These are phyloP conservation scores for Apaloderma vittatum DNA, from an alignment of 2,113 vertebrate genomes.

Conservation along the genomic window DNA sequence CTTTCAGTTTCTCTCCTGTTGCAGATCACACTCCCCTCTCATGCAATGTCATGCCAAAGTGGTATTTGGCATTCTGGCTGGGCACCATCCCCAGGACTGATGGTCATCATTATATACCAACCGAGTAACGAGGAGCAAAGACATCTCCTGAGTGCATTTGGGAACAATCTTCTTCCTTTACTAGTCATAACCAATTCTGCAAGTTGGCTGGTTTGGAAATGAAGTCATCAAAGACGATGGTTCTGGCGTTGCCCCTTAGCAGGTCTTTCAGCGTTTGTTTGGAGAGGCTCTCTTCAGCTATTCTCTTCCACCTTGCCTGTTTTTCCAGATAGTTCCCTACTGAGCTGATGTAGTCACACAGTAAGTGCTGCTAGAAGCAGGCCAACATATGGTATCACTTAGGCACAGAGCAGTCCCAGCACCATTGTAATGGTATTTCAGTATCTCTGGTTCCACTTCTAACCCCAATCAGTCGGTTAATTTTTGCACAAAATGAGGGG, in stretches of 20 bases:
- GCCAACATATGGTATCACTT: slow-evolving; percentile 53
- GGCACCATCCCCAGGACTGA: rapidly evolving
- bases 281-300: not conserved
- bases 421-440: not conserved
- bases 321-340: slow-evolving; percentile 52
- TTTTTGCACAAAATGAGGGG: not conserved
- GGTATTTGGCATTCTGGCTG: not conserved
- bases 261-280: not conserved
- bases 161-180: not conserved
- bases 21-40: not conserved
- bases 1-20: not conserved
- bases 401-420: not conserved
- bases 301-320: slow-evolving; percentile 28
- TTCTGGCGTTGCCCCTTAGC: not conserved
- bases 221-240: not conserved
- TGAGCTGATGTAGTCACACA: not conserved
- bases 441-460: not conserved
- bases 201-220: not conserved
- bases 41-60: rapidly evolving
- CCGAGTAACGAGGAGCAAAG: not conserved
- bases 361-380: slow-evolving; percentile 23
- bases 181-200: not conserved
- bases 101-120: not conserved
- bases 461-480: not conserved
- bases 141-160: not conserved